Evolutionary conservation across 2,888 invertebrate species (phyloP).

Genomic region (Caradrina kadenii): DNA sequence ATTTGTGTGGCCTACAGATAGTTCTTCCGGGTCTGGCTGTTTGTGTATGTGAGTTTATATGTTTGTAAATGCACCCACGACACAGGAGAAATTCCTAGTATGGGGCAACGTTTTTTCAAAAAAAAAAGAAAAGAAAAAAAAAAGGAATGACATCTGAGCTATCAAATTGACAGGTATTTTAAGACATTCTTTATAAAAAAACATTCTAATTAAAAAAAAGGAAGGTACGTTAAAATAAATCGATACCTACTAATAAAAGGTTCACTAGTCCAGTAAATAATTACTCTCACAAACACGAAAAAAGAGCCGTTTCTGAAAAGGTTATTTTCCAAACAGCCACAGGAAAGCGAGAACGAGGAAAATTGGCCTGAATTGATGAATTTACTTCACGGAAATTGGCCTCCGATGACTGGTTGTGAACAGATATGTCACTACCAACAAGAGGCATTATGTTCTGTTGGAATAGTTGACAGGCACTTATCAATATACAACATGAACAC

Average conservation of each 20-base stretch:
- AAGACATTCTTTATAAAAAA: too few species aligned
- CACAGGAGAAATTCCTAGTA: too few species aligned
- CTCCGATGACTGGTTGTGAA: conserved; percentile 16
- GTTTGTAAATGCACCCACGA: too few species aligned
- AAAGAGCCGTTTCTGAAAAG: neutral
- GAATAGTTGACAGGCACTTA: neutral
- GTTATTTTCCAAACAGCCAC: conserved; percentile 3
- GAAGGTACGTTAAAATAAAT: neutral
- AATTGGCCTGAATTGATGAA: conserved; percentile 29
- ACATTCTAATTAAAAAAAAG: too few species aligned
- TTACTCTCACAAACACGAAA: neutral
- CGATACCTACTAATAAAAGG: neutral
- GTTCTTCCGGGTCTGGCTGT: too few species aligned
- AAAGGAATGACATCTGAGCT: too few species aligned
- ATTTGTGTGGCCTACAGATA: too few species aligned
- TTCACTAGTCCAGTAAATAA: too few species aligned
- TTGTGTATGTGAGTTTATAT: too few species aligned
- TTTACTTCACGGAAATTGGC: conserved; percentile 39
- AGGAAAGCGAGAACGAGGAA: conserved; percentile 18
- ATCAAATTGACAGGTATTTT: too few species aligned
- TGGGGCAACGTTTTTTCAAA: too few species aligned
- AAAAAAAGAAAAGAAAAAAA: too few species aligned
- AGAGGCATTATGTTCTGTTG: conserved; percentile 4
- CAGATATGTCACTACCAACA: conserved; percentile 23
- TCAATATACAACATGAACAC: neutral